phyloP scores from a whole-genome alignment of 2,888 invertebrate species.

The Hirtodrosophila cameraria region DNA sequence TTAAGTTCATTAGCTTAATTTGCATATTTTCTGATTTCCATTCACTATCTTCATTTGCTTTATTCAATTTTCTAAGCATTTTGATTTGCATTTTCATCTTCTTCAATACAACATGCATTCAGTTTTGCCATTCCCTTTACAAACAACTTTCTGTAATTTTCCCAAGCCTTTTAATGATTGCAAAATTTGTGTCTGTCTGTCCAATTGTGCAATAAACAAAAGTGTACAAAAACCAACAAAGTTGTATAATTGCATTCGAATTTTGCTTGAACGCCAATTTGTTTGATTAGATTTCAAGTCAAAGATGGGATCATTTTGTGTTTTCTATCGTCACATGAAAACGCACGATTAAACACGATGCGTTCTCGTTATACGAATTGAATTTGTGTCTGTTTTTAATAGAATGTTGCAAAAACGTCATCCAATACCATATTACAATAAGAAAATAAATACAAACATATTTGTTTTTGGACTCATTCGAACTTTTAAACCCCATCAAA shows the following conservation, averaged over 20 bases:
- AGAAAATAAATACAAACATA: no score
- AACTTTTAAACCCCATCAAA: no score
- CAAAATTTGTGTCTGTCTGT: neutral
- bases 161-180: slow-evolving; percentile 26
- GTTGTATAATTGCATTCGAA: slow-evolving; percentile 3
- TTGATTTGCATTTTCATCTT: neutral
- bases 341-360: no score
- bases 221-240: slow-evolving; percentile 4
- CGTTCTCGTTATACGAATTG: no score
- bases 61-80: slow-evolving; percentile 28
- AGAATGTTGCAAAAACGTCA: no score
- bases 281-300: slow-evolving; percentile 6
- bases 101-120: neutral
- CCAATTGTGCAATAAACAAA: slow-evolving; percentile 20
- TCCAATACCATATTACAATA: no score
- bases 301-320: no score
- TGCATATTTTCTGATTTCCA: slow-evolving; percentile 42
- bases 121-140: slow-evolving; percentile 1
- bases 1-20: slow-evolving; percentile 48
- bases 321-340: no score
- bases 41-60: slow-evolving; percentile 21
- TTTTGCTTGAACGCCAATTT: slow-evolving; percentile 7
- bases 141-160: slow-evolving; percentile 2
- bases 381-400: no score
- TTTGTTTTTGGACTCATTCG: no score